These are phyloP conservation scores for Trachelus troglodyta DNA, from an alignment of 2,888 invertebrate genomes.

Conservation along the genomic window DNA sequence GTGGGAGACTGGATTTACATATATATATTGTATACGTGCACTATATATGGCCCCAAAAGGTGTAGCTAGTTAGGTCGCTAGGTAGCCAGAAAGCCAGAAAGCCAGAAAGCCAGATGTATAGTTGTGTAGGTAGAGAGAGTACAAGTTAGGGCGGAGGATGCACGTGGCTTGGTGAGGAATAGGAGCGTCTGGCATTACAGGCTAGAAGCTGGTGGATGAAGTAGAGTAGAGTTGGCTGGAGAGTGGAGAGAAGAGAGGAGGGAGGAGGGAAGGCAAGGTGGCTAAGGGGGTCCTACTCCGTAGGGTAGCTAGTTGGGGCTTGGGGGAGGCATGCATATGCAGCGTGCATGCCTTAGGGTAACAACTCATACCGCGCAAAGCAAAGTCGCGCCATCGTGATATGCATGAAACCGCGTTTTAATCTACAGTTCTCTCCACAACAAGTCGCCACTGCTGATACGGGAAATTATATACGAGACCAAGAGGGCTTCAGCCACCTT, in stretches of 20 bases:
- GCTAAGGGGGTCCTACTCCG: slow-evolving; percentile 14
- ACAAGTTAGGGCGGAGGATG: too few species aligned
- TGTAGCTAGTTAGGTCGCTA: too few species aligned
- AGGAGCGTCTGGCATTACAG: too few species aligned
- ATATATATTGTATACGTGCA: too few species aligned
- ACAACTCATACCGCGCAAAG: slow-evolving; percentile 56
- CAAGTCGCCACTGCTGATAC: slow-evolving; percentile 1
- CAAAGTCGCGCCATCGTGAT: slow-evolving; percentile 47
- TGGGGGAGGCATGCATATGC: slow-evolving; percentile 58
- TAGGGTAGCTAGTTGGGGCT: slow-evolving; percentile 24
- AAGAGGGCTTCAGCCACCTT: too few species aligned
- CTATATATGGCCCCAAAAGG: too few species aligned
- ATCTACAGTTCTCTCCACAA: slow-evolving; percentile 37
- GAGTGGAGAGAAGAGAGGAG: slow-evolving; percentile 20
- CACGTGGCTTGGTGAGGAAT: too few species aligned
- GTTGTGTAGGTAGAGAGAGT: too few species aligned
- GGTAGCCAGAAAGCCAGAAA: too few species aligned
- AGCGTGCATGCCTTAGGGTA: slow-evolving; percentile 58
- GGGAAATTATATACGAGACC: too few species aligned
- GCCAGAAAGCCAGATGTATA: too few species aligned
- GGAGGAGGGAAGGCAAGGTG: slow-evolving; percentile 13
- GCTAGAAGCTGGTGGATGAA: slow-evolving; percentile 9
- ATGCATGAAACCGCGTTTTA: slow-evolving; percentile 53
- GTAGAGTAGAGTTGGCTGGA: slow-evolving; percentile 22
- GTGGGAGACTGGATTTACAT: neutral